Evolutionary conservation across 2,888 invertebrate species (phyloP).

Genomic region (Amphipyra berbera): DNA sequence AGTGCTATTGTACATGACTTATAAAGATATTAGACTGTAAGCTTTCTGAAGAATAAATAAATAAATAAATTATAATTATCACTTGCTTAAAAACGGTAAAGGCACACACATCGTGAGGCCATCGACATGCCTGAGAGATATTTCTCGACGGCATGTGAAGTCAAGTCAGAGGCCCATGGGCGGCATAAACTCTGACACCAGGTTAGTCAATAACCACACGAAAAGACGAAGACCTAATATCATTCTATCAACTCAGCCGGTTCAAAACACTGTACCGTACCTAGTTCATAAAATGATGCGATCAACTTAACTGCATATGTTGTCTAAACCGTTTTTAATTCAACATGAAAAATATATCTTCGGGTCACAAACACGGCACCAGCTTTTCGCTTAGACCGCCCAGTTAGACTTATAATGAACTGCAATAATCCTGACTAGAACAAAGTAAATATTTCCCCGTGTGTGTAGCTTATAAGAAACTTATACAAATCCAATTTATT

Average conservation of each 20-base stretch:
- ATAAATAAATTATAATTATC: too few species aligned
- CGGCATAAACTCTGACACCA: too few species aligned
- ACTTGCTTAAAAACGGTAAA: too few species aligned
- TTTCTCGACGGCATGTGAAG: too few species aligned
- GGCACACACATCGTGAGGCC: too few species aligned
- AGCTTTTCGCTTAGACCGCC: conserved; percentile 62
- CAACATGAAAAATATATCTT: conserved; percentile 52
- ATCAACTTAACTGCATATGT: conserved; percentile 40
- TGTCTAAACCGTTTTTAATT: conserved; percentile 47
- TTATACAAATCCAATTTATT: conserved; percentile 89
- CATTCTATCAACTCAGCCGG: conserved; percentile 6
- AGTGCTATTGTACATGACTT: too few species aligned
- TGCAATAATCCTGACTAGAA: conserved; percentile 74
- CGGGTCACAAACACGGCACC: conserved; percentile 39
- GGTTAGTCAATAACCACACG: too few species aligned
- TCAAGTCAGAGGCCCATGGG: too few species aligned
- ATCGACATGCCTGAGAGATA: too few species aligned
- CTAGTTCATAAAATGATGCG: conserved; percentile 42
- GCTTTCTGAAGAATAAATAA: too few species aligned
- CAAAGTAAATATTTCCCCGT: conserved; percentile 83
- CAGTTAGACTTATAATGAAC: conserved; percentile 71
- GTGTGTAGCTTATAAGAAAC: conserved; percentile 82
- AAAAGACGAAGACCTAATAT: too few species aligned
- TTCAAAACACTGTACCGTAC: conserved; percentile 9
- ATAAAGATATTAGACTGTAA: too few species aligned